Evolutionary conservation across 2,113 vertebrate species (phyloP).

Genomic region (Thamnophis sirtalis): DNA sequence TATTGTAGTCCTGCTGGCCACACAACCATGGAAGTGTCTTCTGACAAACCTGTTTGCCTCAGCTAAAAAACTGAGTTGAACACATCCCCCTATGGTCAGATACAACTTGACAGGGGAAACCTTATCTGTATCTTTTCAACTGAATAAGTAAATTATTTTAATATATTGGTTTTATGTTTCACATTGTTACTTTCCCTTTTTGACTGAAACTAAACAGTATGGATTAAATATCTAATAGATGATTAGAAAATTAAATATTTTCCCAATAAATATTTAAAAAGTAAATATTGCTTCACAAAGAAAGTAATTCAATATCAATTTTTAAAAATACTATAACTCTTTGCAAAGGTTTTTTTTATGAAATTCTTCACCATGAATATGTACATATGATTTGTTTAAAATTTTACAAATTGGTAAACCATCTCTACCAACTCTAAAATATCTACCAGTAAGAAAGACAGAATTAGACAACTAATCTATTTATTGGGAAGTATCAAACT

Average conservation of each 20-base stretch:
- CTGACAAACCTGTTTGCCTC: background rate
- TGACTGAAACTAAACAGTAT: background rate
- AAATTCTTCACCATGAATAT: background rate
- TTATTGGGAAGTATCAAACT: background rate
- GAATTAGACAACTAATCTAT: background rate
- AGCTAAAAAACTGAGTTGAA: background rate
- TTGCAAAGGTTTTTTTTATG: background rate
- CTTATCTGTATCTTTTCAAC: background rate
- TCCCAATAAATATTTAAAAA: background rate
- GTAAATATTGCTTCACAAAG: background rate
- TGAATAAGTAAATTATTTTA: background rate
- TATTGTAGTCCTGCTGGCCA: background rate
- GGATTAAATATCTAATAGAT: too few species aligned
- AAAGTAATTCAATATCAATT: background rate
- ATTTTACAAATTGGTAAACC: background rate
- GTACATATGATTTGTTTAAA: background rate
- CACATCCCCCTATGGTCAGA: background rate
- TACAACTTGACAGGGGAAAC: background rate
- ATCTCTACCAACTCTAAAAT: background rate
- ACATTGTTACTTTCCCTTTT: background rate
- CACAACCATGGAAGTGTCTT: background rate
- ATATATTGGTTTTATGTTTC: background rate
- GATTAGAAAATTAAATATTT: background rate
- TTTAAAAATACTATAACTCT: background rate
- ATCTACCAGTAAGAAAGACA: background rate